phyloP scores from a whole-genome alignment of 2,888 invertebrate species.

The Orthosia incerta region DNA sequence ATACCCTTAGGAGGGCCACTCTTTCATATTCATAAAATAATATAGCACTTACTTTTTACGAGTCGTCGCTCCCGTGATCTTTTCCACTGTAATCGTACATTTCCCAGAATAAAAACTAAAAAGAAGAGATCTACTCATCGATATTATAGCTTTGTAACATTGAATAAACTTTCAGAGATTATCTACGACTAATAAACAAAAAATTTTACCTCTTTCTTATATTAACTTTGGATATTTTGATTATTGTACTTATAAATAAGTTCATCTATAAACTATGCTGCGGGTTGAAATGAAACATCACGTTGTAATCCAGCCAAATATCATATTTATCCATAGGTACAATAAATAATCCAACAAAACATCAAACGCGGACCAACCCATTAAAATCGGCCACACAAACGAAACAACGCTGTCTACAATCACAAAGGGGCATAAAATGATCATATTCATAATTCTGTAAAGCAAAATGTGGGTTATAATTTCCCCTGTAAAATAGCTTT shows the following conservation, averaged over 20 bases:
- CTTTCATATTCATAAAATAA: too few species aligned
- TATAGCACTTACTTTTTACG: too few species aligned
- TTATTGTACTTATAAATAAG: too few species aligned
- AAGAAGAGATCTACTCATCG: background rate
- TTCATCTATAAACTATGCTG: too few species aligned
- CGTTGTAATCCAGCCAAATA: background rate
- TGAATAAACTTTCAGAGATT: background rate
- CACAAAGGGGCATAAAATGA: conserved; percentile 40
- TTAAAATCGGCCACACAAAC: conserved; percentile 5
- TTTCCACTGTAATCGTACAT: too few species aligned
- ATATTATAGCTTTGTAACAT: background rate
- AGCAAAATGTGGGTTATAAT: conserved; percentile 57
- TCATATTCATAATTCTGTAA: conserved; percentile 47
- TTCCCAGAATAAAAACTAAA: too few species aligned
- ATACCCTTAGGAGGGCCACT: too few species aligned
- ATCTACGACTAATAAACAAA: background rate
- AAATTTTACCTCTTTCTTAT: background rate
- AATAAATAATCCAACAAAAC: conserved; percentile 17
- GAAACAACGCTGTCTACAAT: conserved; percentile 6
- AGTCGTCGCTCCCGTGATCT: too few species aligned
- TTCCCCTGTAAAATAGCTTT: conserved; percentile 58
- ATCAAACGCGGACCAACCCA: background rate
- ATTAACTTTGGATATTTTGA: background rate
- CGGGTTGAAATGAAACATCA: background rate
- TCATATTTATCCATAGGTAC: background rate